Evolutionary conservation across 2,888 invertebrate genomes (phyloP), one percentile per base, ranked within the genome.

Genomic region (Cordilura impudica): DNA sequence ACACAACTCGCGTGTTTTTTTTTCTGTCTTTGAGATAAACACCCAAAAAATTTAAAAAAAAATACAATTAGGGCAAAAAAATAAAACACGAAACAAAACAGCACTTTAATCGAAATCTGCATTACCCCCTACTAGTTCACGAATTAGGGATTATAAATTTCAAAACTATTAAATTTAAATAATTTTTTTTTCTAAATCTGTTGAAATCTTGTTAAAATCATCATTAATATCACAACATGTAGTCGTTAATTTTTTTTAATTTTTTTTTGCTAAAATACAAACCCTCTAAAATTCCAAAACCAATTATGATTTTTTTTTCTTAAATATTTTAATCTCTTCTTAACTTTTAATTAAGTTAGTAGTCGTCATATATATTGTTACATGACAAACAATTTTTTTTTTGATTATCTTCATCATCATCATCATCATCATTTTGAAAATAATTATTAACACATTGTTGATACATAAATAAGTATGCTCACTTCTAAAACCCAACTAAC

Each of bases 171-270:
- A 23, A 54, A 47, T 18, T 31, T 18, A 23, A 16, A 35, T n/a
- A 8, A 29, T 16, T 45, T 7, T 26, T 45, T n/a, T n/a, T 69
- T 29, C 45, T 23, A 16, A n/a, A n/a, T 31, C 35, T 23, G 51
- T 66, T 53, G 43, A 53, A 51, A 66, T 23, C 39, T 23, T 43
- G 39, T 69, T 49, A 16, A 56, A 26, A 69, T 35, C 35, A 39
- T 51, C 69, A 70, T 60, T 70, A 70, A 70, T 60, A 60, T 26
- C 49, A 39, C 69, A 58, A 70, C 69, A 60, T 60, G 69, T 14
- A 35, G 47, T 35, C 67, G 29, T 43, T n/a, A n/a, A n/a, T n/a
- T n/a, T n/a, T n/a, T n/a, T n/a, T n/a, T n/a, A n/a, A n/a, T n/a
- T n/a, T n/a, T 39, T 39, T n/a, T 5, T 18, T 35, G 31, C 19